Conservation (phyloP, 1,140 invertebrate species). For the Phortica variegata region DNA sequence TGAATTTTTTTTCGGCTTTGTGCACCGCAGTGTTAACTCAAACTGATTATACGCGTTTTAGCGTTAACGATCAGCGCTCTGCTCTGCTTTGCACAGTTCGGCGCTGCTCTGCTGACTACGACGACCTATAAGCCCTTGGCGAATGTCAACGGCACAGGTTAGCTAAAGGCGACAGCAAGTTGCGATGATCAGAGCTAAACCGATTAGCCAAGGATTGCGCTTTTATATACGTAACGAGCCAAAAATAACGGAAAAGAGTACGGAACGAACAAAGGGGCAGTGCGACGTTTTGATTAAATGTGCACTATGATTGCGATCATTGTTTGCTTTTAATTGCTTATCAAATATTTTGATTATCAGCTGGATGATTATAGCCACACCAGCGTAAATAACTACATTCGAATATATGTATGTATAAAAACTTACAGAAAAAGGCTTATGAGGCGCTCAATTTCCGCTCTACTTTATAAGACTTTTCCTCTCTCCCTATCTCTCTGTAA, state of each 20-base stretch:
- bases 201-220: not conserved
- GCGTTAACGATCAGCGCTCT: too few relatives aligned
- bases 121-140: conserved; percentile 1
- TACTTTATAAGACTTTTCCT: conserved; percentile 21
- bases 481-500: conserved; percentile 19
- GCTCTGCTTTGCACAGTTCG: too few relatives aligned
- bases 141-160: not conserved
- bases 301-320: conserved; percentile 24
- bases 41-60: too few relatives aligned
- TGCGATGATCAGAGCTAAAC: too few relatives aligned
- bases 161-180: not conserved
- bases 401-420: too few relatives aligned
- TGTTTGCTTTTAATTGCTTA: conserved; percentile 39
- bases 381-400: conserved; percentile 18
- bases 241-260: not conserved
- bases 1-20: too few relatives aligned
- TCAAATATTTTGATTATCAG: conserved; percentile 34
- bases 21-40: too few relatives aligned
- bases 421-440: too few relatives aligned
- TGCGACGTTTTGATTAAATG: not conserved
- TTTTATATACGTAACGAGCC: not conserved
- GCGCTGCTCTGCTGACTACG: conserved; percentile 26
- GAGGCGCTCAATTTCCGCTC: conserved; percentile 7
- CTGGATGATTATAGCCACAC: conserved; percentile 33
- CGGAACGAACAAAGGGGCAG: not conserved